Conservation (phyloP, 2,797 vertebrate genomes). For the Neosilurus mollespiculum region DNA sequence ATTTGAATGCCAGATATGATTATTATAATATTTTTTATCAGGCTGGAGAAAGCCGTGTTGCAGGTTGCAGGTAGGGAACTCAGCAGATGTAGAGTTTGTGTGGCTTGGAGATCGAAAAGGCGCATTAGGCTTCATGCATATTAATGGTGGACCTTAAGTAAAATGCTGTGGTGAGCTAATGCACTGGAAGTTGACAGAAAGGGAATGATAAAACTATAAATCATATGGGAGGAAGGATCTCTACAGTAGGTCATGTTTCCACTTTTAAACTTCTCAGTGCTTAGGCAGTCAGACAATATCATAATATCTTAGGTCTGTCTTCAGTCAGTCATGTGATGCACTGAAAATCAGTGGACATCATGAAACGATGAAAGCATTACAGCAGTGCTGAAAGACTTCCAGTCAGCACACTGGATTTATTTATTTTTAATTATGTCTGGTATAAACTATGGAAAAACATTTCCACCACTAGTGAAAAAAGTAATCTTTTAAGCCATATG, state of each 20-base stretch:
- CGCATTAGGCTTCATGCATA: constrained; percentile 26
- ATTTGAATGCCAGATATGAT: background rate
- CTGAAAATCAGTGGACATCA: background rate
- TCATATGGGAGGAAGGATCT: background rate
- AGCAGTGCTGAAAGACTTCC: background rate
- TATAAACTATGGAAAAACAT: background rate
- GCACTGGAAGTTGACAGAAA: background rate
- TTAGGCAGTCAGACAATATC: background rate
- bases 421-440: background rate
- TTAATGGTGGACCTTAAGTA: constrained; percentile 10
- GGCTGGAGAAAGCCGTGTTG: background rate
- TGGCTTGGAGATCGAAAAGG: constrained; percentile 13
- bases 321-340: background rate
- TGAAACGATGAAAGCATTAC: background rate
- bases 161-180: background rate
- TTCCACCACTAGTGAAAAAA: too few relatives aligned
- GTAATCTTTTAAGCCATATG: too few relatives aligned
- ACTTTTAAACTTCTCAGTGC: constrained; percentile 1
- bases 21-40: background rate
- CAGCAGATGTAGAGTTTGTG: background rate
- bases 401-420: background rate
- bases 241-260: too few relatives aligned
- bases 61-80: background rate
- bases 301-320: background rate
- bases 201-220: background rate